phyloP scores from a whole-genome alignment of 2,113 vertebrate species.

The Peromyscus polionotus region DNA sequence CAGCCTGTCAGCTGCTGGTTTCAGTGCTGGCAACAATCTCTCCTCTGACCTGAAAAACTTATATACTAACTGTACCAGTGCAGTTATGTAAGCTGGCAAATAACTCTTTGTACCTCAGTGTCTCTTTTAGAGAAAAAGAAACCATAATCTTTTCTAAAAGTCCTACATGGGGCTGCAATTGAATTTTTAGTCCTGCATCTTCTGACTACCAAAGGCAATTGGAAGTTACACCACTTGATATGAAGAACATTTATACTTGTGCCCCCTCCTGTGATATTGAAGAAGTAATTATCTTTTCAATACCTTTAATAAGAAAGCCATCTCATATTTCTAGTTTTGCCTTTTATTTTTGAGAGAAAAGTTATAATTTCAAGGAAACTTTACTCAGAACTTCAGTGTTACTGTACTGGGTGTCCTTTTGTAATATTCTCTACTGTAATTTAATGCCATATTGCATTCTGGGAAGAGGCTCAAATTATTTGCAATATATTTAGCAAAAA shows the following conservation, averaged over 20 bases:
- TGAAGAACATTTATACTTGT: slow-evolving; percentile 15
- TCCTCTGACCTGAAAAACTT: not conserved
- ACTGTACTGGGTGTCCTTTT: not conserved
- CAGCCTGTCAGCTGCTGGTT: not conserved
- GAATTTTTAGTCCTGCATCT: not conserved
- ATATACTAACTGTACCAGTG: not conserved
- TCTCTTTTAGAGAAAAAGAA: slow-evolving; percentile 27
- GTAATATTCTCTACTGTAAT: not conserved
- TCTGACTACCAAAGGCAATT: not conserved
- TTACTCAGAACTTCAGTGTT: slow-evolving; percentile 14
- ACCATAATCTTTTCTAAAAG: not conserved
- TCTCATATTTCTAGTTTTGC: not conserved
- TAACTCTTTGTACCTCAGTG: not conserved
- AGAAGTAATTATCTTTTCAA: slow-evolving; percentile 1
- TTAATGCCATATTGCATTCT: not conserved
- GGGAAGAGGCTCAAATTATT: not conserved
- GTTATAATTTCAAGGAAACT: slow-evolving; percentile 9
- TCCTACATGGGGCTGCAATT: not conserved
- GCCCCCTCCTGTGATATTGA: slow-evolving; percentile 1
- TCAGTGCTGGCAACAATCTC: not conserved
- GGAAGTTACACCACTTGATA: not conserved
- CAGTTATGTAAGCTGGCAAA: not conserved
- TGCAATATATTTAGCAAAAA: not conserved
- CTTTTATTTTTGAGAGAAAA: slow-evolving; percentile 44
- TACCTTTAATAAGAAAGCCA: not conserved